Percentiles rank a stretch among this genome's conserved stretches.
Conservation (phyloP, 2,888 invertebrate species). For the Oxyscelio sp. region DNA sequence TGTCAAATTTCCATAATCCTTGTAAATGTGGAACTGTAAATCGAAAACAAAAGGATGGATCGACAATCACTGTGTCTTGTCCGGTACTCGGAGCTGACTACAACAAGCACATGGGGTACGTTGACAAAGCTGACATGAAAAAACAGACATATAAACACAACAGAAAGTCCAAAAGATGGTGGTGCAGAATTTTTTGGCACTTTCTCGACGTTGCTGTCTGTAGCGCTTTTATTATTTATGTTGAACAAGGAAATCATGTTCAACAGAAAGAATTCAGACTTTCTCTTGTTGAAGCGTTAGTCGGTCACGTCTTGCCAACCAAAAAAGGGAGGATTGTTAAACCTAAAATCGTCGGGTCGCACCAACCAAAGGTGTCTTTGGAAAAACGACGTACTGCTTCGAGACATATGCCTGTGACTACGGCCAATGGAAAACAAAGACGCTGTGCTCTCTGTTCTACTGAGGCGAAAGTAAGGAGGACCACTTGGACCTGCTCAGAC, state of each 20-base stretch:
- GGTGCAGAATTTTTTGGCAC: no score
- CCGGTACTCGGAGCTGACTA: no score
- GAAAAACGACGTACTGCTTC: conserved; percentile 19
- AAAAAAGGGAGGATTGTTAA: conserved; percentile 35
- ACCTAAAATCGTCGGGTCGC: not conserved
- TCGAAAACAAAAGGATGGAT: conserved; percentile 77
- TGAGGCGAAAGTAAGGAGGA: no score
- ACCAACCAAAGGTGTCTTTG: conserved; percentile 19
- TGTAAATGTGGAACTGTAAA: no score
- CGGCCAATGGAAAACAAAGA: conserved; percentile 5
- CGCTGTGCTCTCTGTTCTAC: conserved; percentile 28
- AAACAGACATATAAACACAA: conserved; percentile 64
- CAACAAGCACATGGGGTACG: no score
- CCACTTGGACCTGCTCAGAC: no score
- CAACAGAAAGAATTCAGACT: conserved; percentile 19
- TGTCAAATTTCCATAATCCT: no score
- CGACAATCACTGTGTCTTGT: conserved; percentile 68
- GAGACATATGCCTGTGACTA: not conserved
- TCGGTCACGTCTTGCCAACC: conserved; percentile 23
- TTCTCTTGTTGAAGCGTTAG: conserved; percentile 34
- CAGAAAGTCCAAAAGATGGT: conserved; percentile 27
- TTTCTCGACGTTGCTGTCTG: conserved; percentile 20
- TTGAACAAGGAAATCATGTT: not conserved
- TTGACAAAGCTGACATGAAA: no score
- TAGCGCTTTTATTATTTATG: conserved; percentile 29